Evolutionary conservation across 2,113 vertebrate genomes (phyloP).

Genomic region (Ardeotis arabs): DNA sequence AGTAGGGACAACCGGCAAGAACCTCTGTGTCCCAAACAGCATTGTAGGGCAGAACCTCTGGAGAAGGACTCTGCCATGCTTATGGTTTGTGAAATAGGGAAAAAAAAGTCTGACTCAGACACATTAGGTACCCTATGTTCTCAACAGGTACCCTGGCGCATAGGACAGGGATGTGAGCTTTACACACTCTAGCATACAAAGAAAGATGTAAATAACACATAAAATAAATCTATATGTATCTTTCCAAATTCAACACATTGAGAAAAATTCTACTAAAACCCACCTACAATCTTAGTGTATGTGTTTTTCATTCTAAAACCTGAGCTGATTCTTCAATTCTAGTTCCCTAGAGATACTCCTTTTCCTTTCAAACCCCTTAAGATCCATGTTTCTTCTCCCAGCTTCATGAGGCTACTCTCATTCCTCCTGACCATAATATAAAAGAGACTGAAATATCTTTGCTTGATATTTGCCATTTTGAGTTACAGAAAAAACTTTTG

Average conservation of each 20-base stretch:
- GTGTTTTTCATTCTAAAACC: neutral
- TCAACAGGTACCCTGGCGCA: neutral
- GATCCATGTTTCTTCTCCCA: neutral
- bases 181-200: neutral
- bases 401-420: neutral
- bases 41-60: neutral
- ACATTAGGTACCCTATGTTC: neutral
- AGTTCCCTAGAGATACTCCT: fast-evolving
- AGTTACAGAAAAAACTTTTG: neutral
- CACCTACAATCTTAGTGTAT: neutral
- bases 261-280: neutral
- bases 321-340: neutral
- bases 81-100: neutral
- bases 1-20: neutral
- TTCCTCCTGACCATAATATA: neutral
- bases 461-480: neutral
- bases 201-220: neutral
- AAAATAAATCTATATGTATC: neutral
- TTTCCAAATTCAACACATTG: neutral
- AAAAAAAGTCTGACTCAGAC: neutral
- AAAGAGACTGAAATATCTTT: neutral
- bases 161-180: neutral
- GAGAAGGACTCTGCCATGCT: neutral
- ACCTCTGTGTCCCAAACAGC: neutral
- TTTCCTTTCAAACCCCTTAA: neutral